Conservation (phyloP, 2,113 vertebrate genomes). For the human (Homo sapiens) region GRCh38 chr3:48839501-48840000, state of each 20-base stretch:
- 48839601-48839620: background rate
- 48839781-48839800: conserved; percentile 6
- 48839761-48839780: no score
- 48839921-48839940: background rate
- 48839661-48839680: background rate
- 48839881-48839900: background rate
- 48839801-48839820: background rate
- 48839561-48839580: background rate
- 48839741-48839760: no score
- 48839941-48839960: background rate
- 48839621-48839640: background rate
- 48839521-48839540: background rate
- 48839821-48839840: background rate
- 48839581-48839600: background rate
- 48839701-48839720: background rate
- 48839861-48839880: background rate
- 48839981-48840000: background rate
- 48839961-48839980: background rate
- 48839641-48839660: background rate
- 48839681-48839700: background rate
- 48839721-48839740: background rate
- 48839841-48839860: background rate
- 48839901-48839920: background rate
- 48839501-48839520: background rate
- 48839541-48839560: background rate